These are phyloP conservation scores for Nomada goodeniana DNA, from an alignment of 2,888 invertebrate genomes.

Conservation along the genomic window DNA sequence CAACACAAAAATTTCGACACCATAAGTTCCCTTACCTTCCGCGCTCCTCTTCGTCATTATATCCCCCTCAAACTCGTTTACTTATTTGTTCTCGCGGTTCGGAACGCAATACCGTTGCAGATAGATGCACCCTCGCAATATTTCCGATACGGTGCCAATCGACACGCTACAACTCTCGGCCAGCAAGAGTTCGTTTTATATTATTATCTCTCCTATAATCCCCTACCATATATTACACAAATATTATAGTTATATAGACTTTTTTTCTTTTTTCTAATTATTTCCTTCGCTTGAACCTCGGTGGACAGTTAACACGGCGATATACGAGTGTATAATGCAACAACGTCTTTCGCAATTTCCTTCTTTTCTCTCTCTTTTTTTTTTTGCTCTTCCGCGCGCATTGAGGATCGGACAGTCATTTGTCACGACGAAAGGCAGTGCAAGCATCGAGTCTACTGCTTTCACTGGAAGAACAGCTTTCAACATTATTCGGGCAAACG, in stretches of 20 bases:
- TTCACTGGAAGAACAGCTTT: no score
- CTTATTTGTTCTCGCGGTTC: slow-evolving; percentile 24
- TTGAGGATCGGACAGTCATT: slow-evolving; percentile 67
- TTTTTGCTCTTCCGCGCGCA: slow-evolving; percentile 5
- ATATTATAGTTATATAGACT: slow-evolving; percentile 12
- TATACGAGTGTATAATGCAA: slow-evolving; percentile 57
- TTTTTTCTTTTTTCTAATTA: background rate
- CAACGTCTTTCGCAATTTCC: slow-evolving; percentile 38
- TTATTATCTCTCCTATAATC: slow-evolving; percentile 18
- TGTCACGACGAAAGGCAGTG: slow-evolving; percentile 77
- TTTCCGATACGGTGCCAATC: slow-evolving; percentile 51
- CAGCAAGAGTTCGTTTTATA: slow-evolving; percentile 74
- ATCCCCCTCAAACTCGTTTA: background rate
- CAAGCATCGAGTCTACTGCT: slow-evolving; percentile 76
- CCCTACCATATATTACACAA: slow-evolving; percentile 15
- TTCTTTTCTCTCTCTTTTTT: background rate
- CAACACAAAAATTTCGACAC: slow-evolving; percentile 20
- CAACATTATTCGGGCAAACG: no score
- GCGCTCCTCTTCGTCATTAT: background rate
- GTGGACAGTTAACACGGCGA: slow-evolving; percentile 52
- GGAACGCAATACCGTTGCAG: slow-evolving; percentile 10
- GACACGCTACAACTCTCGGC: slow-evolving; percentile 74
- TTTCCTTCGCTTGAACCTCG: slow-evolving; percentile 19
- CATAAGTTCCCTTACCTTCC: slow-evolving; percentile 38
- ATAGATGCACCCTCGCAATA: slow-evolving; percentile 42